These are phyloP conservation scores for Patiria miniata DNA, from an alignment of 35 echinoderm and acorn worm species.

Conservation along the genomic window DNA sequence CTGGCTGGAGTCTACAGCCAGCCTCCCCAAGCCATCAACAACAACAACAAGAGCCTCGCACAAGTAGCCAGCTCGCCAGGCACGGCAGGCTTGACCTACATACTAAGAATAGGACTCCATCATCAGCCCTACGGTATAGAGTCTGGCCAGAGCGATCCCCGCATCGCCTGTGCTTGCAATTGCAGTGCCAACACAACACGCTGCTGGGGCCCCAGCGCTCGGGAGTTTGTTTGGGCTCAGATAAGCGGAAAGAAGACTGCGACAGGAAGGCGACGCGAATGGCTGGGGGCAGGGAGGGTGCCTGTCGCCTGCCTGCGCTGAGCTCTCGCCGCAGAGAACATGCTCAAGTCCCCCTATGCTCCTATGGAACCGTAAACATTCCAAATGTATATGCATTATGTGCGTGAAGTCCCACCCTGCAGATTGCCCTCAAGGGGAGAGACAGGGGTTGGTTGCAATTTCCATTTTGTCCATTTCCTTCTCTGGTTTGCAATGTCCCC, in stretches of 20 bases:
- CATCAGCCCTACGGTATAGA: too few species aligned
- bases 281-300: conserved; percentile 3
- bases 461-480: too few species aligned
- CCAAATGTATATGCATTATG: not conserved
- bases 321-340: not conserved
- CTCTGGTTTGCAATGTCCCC: too few species aligned
- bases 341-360: not conserved
- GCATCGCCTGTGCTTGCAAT: too few species aligned
- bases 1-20: not conserved
- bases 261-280: conserved; percentile 20
- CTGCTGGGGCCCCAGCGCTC: not conserved
- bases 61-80: not conserved
- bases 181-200: too few species aligned
- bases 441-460: too few species aligned
- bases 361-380: conserved; percentile 16
- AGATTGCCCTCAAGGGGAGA: too few species aligned
- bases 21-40: conserved; percentile 11
- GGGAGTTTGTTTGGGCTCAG: conserved; percentile 22
- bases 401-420: too few species aligned
- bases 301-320: not conserved
- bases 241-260: conserved; percentile 21
- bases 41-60: not conserved
- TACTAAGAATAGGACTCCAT: conserved; percentile 21
- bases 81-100: conserved; percentile 17
- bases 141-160: too few species aligned